Evolutionary conservation across 2,797 vertebrate species (phyloP).

Genomic region (Gymnoscopelus braueri): DNA sequence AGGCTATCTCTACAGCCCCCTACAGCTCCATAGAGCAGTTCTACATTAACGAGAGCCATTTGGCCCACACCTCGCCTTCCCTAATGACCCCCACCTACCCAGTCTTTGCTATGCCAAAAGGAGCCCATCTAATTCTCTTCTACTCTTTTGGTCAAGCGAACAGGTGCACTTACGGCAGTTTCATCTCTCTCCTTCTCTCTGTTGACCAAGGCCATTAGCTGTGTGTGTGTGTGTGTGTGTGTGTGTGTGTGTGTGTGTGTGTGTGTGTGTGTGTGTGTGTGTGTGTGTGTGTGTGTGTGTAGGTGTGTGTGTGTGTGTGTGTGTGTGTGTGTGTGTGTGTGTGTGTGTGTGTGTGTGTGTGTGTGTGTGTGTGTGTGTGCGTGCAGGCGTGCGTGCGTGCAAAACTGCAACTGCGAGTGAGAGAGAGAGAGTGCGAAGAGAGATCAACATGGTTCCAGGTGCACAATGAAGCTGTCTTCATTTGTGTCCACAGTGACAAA

Average conservation of each 20-base stretch:
- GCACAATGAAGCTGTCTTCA: neutral
- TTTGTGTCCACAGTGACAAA: conserved; percentile 20
- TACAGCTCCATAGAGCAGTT: conserved; percentile 35
- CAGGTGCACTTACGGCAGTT: conserved; percentile 35
- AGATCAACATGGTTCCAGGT: neutral
- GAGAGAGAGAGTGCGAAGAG: conserved; percentile 18
- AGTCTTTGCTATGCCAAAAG: conserved; percentile 31
- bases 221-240: conserved; percentile 9
- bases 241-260: neutral
- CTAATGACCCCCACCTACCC: conserved; percentile 3
- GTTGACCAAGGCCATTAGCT: conserved; percentile 38
- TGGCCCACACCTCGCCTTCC: conserved; percentile 19
- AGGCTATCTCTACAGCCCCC: neutral
- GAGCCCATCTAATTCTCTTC: conserved; percentile 8
- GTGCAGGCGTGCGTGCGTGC: neutral
- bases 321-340: neutral
- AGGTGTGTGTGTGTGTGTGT: conserved; percentile 1
- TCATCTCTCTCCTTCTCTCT: conserved; percentile 33
- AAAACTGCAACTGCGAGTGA: neutral
- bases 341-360: neutral
- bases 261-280: neutral
- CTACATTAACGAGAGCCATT: conserved; percentile 36
- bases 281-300: neutral
- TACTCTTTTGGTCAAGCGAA: conserved; percentile 25
- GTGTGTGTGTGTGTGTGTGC: neutral